Percentiles rank a stretch among this genome's conserved stretches.
phyloP scores from a whole-genome alignment of 2,888 invertebrate genomes.

The Muscina levida region DNA sequence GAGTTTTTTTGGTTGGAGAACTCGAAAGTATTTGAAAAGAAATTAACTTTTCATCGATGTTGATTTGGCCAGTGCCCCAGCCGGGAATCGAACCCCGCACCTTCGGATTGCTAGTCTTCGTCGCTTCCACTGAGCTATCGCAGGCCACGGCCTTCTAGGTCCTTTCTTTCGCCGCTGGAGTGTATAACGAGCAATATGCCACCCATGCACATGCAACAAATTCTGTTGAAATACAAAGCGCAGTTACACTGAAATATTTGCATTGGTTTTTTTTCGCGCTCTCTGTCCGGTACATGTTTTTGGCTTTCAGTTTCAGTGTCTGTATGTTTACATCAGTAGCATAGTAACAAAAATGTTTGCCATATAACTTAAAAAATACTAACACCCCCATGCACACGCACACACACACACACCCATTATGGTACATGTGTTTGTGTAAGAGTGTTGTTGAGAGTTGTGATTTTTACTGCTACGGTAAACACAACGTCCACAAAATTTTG shows the following conservation, averaged over 20 bases:
- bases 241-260: conserved; percentile 7
- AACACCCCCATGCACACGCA: not conserved
- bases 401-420: too few relatives aligned
- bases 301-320: not conserved
- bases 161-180: too few relatives aligned
- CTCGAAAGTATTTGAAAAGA: too few relatives aligned
- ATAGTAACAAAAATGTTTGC: not conserved
- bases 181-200: not conserved
- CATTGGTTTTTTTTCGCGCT: not conserved
- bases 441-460: conserved; percentile 1
- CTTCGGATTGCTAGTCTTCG: too few relatives aligned
- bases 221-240: conserved; percentile 14
- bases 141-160: too few relatives aligned
- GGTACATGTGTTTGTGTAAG: not conserved
- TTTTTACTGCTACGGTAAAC: too few relatives aligned
- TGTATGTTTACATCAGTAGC: not conserved
- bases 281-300: not conserved
- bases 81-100: too few relatives aligned
- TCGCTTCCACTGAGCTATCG: too few relatives aligned
- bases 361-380: not conserved
- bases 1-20: too few relatives aligned
- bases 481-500: too few relatives aligned
- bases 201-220: conserved; percentile 15
- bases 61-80: too few relatives aligned
- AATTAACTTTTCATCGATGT: too few relatives aligned